Base-by-base conservation (phyloP, 2,113 vertebrate species). In the Varanus salvator region DNA sequence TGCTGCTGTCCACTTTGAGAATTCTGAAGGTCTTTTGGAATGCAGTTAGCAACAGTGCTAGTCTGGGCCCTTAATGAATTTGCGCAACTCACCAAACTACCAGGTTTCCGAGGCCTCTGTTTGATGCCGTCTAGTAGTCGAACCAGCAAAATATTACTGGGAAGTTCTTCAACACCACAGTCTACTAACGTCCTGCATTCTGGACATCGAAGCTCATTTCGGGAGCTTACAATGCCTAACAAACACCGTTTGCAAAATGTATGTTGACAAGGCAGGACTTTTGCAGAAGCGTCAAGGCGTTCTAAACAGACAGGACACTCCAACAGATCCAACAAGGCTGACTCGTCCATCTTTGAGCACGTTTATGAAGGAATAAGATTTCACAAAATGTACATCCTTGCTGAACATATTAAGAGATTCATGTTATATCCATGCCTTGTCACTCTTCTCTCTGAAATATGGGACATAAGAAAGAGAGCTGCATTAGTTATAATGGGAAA, bases 261-360 rank as follows among this genome's bases (percentile, higher is more conserved):
- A 95, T 99, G 99, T 85, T 99, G 99, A 96, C 99, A 99, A 77
- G 99, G 98, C 91, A 99, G 97, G 85, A 99, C 99, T 95, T 99
- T 99, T 0, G 99, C 99, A 1, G 99, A 98, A 90, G 98, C 98
- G 71, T 99, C 99, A 38, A 99, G 98, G 38, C 99, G 98, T 95
- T 99, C 99, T 71, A 99, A 96, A 94, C 99, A 99, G 92, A 99
- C 99, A 0, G 99, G 99, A 93, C 99, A 99, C 97, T 99, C 99
- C 86, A 99, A 96, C 91, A 99, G 97, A 96, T 99, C 99, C 97
- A 99, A 93, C 96, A 99, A 94, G 77, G 98, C 98, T 0, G 99
- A 99, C 92, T 99, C 99, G 94, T 99, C 99, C 99, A 99, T 99
- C 94, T 97, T 97, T 96, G 92, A 84, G 91, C 86, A 93, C 93